These are phyloP conservation scores for Odontamblyopus lacepedii DNA, from an alignment of 2,797 vertebrate genomes.

Conservation along the genomic window DNA sequence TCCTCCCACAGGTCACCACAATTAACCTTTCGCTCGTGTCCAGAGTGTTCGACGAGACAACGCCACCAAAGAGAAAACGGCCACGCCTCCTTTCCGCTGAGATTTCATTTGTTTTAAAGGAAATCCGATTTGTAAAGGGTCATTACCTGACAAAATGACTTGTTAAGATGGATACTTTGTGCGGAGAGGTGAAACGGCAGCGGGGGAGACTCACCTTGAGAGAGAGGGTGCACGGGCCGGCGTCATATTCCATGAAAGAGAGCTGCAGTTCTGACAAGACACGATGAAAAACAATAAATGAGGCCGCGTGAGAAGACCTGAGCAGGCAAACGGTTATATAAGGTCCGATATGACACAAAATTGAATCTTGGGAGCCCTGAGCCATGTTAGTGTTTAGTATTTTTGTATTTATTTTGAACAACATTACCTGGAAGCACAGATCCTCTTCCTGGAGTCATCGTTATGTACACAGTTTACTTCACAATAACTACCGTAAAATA, in stretches of 20 bases:
- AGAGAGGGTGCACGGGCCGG: slow-evolving; percentile 65
- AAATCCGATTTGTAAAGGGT: slow-evolving; percentile 36
- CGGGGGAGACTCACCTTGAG: slow-evolving; percentile 74
- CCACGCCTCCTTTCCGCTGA: not conserved
- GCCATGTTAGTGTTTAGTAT: too few relatives aligned
- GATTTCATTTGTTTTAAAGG: slow-evolving; percentile 37
- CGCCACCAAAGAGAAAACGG: slow-evolving; percentile 26
- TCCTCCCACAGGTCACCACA: slow-evolving; percentile 15
- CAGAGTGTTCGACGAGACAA: slow-evolving; percentile 12
- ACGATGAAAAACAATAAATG: slow-evolving; percentile 6
- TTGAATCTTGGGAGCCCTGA: too few relatives aligned
- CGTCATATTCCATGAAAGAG: slow-evolving; percentile 74
- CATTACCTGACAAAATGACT: slow-evolving; percentile 41
- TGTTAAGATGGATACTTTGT: slow-evolving; percentile 53
- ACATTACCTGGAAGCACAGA: too few relatives aligned
- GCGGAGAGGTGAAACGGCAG: slow-evolving; percentile 47
- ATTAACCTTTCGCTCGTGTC: slow-evolving; percentile 25
- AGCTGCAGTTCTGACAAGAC: slow-evolving; percentile 59
- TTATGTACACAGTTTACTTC: too few relatives aligned
- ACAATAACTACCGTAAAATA: too few relatives aligned
- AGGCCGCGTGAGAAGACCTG: too few relatives aligned
- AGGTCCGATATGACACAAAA: too few relatives aligned
- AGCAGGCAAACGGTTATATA: too few relatives aligned
- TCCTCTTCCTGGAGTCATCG: too few relatives aligned
- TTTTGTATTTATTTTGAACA: too few relatives aligned